phyloP scores from a whole-genome alignment of 2,797 vertebrate genomes.

The Arrhamphus sclerolepis region DNA sequence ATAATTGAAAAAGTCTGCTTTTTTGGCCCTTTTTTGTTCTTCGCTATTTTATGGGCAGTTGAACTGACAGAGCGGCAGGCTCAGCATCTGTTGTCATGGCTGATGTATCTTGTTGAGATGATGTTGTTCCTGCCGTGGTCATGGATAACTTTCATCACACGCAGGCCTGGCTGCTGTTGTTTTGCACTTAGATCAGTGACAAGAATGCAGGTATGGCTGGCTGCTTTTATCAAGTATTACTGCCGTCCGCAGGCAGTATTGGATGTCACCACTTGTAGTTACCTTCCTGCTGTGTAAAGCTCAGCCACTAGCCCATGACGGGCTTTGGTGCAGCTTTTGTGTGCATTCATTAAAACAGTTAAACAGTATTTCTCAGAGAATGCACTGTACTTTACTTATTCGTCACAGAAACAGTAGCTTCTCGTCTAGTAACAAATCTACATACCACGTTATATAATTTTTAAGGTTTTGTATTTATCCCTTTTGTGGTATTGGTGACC shows the following conservation, averaged over 20 bases:
- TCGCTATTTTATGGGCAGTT: conserved; percentile 35
- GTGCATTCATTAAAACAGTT: conserved; percentile 1
- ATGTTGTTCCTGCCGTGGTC: conserved; percentile 43
- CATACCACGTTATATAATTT: too few species aligned
- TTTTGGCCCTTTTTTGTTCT: conserved; percentile 6
- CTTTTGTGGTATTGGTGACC: conserved; percentile 46
- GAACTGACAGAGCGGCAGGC: conserved; percentile 21
- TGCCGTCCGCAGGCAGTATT: conserved; percentile 42
- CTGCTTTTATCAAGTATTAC: conserved; percentile 47
- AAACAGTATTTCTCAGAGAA: too few species aligned
- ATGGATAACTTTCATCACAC: conserved; percentile 48
- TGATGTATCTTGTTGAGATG: conserved; percentile 24
- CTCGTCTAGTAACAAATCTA: not conserved
- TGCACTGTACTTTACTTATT: too few species aligned
- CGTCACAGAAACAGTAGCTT: too few species aligned
- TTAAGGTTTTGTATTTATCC: conserved; percentile 24
- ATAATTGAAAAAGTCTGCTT: not conserved
- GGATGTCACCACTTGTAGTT: conserved; percentile 52
- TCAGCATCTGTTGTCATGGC: conserved; percentile 46
- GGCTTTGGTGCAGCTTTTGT: conserved; percentile 23
- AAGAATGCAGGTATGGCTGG: conserved; percentile 20
- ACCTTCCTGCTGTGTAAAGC: conserved; percentile 53
- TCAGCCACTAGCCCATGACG: conserved; percentile 47
- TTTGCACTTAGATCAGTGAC: conserved; percentile 51
- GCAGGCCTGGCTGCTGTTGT: conserved; percentile 68